Evolutionary conservation across 2,888 invertebrate genomes (phyloP).

Genomic region (Drosophila ezoana): DNA sequence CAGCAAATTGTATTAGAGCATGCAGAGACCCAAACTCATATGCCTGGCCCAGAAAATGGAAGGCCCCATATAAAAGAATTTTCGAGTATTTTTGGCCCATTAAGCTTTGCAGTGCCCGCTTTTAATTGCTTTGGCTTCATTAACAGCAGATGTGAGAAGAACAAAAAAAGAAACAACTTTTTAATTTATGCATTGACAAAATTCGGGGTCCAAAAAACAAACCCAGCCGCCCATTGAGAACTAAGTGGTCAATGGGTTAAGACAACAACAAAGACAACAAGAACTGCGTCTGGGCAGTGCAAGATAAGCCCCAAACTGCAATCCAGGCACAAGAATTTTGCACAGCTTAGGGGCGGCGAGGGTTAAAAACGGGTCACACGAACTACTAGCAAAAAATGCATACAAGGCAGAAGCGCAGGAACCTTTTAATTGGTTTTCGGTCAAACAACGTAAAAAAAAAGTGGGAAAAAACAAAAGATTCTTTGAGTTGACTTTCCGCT

Average conservation of each 20-base stretch:
- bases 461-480: background rate
- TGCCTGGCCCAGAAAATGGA: constrained; percentile 14
- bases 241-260: constrained; percentile 35
- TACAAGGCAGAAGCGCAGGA: constrained; percentile 46
- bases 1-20: constrained; percentile 58
- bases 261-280: constrained; percentile 42
- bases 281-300: constrained; percentile 41
- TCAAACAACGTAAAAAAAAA: constrained; percentile 33
- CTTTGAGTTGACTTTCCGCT: constrained; percentile 34
- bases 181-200: constrained; percentile 81
- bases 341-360: constrained; percentile 1
- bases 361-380: constrained; percentile 12
- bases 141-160: constrained; percentile 51
- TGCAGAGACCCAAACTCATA: constrained; percentile 20
- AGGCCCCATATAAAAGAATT: constrained; percentile 9
- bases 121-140: constrained; percentile 75
- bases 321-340: constrained; percentile 48
- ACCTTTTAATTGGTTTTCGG: constrained; percentile 66
- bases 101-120: constrained; percentile 41
- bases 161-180: constrained; percentile 54
- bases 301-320: constrained; percentile 70
- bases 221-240: constrained; percentile 17
- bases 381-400: constrained; percentile 46
- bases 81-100: constrained; percentile 35
- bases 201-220: constrained; percentile 33